Evolutionary conservation across 2,113 vertebrate species (phyloP).

Genomic region (Thinocorus orbignyianus): DNA sequence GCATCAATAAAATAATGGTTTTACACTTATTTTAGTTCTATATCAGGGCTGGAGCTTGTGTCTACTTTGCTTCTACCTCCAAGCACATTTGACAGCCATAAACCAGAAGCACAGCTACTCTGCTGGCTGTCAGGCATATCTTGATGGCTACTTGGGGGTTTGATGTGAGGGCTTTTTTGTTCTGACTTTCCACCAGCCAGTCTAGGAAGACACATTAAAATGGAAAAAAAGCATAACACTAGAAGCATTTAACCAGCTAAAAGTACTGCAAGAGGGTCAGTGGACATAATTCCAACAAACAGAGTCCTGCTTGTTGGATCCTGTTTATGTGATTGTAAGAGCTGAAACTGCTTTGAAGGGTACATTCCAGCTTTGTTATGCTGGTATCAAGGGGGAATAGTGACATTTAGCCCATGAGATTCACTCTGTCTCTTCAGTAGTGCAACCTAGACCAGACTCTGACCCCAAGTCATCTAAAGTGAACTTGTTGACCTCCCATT

Average conservation of each 20-base stretch:
- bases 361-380: not conserved
- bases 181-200: not conserved
- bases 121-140: not conserved
- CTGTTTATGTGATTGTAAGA: not conserved
- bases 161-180: conserved; percentile 45
- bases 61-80: not conserved
- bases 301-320: not conserved
- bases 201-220: not conserved
- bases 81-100: not conserved
- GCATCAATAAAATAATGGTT: not conserved
- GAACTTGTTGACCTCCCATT: conserved; percentile 48
- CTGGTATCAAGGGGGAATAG: not conserved
- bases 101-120: not conserved
- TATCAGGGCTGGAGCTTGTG: not conserved
- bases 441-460: not conserved
- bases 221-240: not conserved
- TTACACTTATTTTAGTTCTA: not conserved
- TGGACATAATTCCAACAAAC: not conserved
- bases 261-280: conserved; percentile 26
- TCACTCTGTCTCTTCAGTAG: not conserved
- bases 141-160: not conserved
- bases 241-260: conserved; percentile 31
- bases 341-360: not conserved
- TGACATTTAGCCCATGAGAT: not conserved
- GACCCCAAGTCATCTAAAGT: not conserved